Evolutionary conservation across 2,888 invertebrate genomes (phyloP), one percentile per base, ranked within the genome.

Genomic region (Orthonevra nobilis): DNA sequence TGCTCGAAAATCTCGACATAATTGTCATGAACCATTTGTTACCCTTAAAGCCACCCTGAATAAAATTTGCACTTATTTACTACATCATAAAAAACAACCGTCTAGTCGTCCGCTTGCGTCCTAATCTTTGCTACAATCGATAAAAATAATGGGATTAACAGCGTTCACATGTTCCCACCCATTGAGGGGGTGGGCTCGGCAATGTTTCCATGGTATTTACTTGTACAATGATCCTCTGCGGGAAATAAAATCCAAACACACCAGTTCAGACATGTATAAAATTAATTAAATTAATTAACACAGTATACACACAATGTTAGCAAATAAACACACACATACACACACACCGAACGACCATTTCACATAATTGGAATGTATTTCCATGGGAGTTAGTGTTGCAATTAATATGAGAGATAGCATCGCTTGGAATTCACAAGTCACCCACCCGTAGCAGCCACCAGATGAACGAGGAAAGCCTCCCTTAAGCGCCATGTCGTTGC

Each of bases 261-360:
- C 50, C n/a, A n/a, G n/a, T n/a, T n/a, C n/a, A n/a, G n/a, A n/a
- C n/a, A n/a, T n/a, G 54, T n/a, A 46, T 40, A 48, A 56, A 72
- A 64, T 72, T 72, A 72, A 64, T 72, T 72, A 64, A 64, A 72
- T 72, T 72, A 72, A 63, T 64, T 72, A 72, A 58, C 72, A 72
- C 63, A 34, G 34, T 28, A 44, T 48, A 56, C 40, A 72, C 56
- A 72, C 48, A 40, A 72, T 64, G 63, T 63, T 48, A 40, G 63
- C 56, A 64, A 72, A 72, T 72, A 64, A 72, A 64, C 72, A 72
- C 63, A 54, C 69, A 58, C 72, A 72, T 72, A 64, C 63, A 64
- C 72, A 72, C 63, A 54, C 69, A 58, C 72, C 48, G 40, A 72
- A 63, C 46, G 72, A 72, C 56, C 72, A 48, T 72, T 63, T 64